A percentile compares a stretch with the other conserved stretches of the same genome.
phyloP scores from a whole-genome alignment of 2,113 vertebrate species.

The Cheilinus undulatus region DNA sequence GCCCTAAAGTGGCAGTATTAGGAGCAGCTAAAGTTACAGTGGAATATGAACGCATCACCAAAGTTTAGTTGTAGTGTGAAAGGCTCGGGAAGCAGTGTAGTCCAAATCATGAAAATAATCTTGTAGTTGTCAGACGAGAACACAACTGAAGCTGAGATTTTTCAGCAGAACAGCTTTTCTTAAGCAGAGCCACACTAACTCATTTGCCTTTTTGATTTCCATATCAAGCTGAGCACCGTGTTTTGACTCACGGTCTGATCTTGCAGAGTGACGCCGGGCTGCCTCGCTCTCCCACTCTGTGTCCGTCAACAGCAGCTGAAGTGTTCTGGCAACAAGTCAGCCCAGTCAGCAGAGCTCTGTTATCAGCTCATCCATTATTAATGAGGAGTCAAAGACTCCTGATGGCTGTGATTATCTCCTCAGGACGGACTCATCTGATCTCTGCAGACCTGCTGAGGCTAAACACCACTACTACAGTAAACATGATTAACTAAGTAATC shows the following conservation, averaged over 20 bases:
- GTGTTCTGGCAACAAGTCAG: conserved; percentile 60
- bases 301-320: conserved; percentile 50
- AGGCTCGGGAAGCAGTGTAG: no score
- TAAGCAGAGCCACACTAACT: no score
- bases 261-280: background rate
- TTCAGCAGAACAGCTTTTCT: no score
- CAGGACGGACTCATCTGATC: conserved; percentile 45
- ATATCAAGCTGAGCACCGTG: background rate
- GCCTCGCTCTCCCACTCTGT: conserved; percentile 16
- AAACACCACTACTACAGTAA: conserved; percentile 15
- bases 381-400: conserved; percentile 64
- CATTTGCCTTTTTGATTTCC: background rate
- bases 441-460: conserved; percentile 13
- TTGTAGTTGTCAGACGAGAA: no score
- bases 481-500: no score
- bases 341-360: conserved; percentile 58
- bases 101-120: no score
- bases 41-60: no score
- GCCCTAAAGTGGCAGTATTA: no score
- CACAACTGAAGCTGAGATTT: no score
- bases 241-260: background rate
- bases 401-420: conserved; percentile 68
- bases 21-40: no score
- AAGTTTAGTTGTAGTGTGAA: no score
- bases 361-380: conserved; percentile 65